phyloP scores from a whole-genome alignment of 2,888 invertebrate species.

The Cephus rjabovi region DNA sequence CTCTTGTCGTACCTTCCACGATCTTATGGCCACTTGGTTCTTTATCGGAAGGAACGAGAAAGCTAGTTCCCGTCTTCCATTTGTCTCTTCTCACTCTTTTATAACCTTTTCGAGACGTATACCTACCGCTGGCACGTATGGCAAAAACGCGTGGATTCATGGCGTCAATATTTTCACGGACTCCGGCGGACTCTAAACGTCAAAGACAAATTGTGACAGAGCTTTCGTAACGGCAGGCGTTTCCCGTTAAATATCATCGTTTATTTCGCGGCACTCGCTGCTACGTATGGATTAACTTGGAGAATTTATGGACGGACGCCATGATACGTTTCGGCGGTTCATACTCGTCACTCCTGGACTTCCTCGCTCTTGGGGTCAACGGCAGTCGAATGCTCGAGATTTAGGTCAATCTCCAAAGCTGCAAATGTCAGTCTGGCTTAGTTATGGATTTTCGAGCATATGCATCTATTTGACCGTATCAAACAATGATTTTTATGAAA shows the following conservation, averaged over 20 bases:
- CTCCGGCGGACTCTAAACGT: not conserved
- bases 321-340: not conserved
- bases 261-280: not conserved
- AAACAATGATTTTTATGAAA: not conserved
- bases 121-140: not conserved
- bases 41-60: not conserved
- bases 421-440: not conserved
- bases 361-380: not conserved
- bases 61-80: not conserved
- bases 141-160: not conserved
- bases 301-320: not conserved
- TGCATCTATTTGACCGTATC: not conserved
- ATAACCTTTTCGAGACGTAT: not conserved
- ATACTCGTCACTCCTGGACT: not conserved
- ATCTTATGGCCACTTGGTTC: not conserved
- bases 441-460: not conserved
- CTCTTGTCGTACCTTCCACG: not conserved
- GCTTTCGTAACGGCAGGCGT: not conserved
- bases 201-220: not conserved
- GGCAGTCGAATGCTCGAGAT: not conserved
- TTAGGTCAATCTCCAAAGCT: not conserved
- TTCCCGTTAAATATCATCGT: not conserved
- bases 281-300: not conserved
- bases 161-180: not conserved
- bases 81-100: not conserved